Base-by-base conservation (phyloP, 2,888 invertebrate genomes). In the Hecatera dysodea region DNA sequence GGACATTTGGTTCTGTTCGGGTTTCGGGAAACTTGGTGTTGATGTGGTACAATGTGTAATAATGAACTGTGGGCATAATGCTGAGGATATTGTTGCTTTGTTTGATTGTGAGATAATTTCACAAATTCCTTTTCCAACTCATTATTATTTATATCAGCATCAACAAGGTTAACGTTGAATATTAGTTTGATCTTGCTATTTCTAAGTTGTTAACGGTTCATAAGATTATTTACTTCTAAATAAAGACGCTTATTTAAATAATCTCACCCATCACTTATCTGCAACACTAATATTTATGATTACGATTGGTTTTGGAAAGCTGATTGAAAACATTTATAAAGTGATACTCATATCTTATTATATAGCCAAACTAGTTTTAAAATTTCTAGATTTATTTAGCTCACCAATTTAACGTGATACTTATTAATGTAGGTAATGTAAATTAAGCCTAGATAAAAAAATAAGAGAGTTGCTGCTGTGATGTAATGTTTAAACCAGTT, bases 1-100 rank as follows among this genome's bases (percentile, higher is more conserved):
- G 48, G 59, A 17, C 27, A 59, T 57, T 75, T 60, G 59, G 48
- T 69, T 48, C 4, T 61, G 70, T n/a, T 63, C n/a, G 42, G 50
- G 53, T 72, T 64, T 59, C 33, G 27, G 66, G 27, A 73, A 70
- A 70, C 24, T 27, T 11, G 39, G 36, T 52, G 27, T 27, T 52
- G 52, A 64, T 29, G 33, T 7, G 22, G 24, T 44, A 8, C 50
- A 27, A 39, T 61, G 42, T 53, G n/a, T 48, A 24, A 72, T 53
- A 36, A 48, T 48, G 15, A 15, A 60, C 42, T 55, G 66, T 36
- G 29, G 7, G 12, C 12, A 19, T 33, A 12, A 5, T 55, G 44
- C 36, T 44, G 22, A 4, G 22, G 27, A 56, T 48, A 22, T 17
- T 12, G 11, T 12, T 17, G 55, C 19, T 56, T 75, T 62, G 39